A percentile compares a stretch with the other conserved stretches of the same genome.
These are phyloP conservation scores for Antheraea assamensis DNA, from an alignment of 2,888 invertebrate genomes.

Conservation along the genomic window DNA sequence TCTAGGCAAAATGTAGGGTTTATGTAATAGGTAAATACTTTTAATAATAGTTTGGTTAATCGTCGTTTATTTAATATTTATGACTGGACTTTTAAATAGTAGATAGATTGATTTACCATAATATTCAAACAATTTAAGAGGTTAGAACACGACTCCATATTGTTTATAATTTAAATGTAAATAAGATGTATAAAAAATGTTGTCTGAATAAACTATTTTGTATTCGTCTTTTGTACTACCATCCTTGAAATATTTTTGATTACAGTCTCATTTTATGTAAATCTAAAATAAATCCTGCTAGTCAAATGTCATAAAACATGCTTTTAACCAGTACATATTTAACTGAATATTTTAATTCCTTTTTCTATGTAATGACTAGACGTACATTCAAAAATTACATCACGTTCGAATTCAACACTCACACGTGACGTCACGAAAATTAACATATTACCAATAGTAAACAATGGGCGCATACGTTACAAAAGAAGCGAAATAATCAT, in stretches of 20 bases:
- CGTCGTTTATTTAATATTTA: background rate
- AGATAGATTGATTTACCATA: background rate
- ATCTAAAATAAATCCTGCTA: too few relatives aligned
- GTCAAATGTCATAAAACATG: too few relatives aligned
- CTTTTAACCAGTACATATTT: too few relatives aligned
- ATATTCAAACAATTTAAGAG: background rate
- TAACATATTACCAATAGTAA: constrained; percentile 22
- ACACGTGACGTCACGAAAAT: constrained; percentile 19
- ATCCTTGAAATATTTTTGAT: too few relatives aligned
- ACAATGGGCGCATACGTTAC: constrained; percentile 23
- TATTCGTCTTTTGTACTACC: too few relatives aligned
- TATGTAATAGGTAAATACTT: constrained; percentile 41
- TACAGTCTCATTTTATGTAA: too few relatives aligned
- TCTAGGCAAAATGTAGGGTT: constrained; percentile 43
- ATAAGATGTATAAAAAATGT: too few relatives aligned
- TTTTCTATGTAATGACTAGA: background rate
- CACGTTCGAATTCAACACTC: constrained; percentile 14
- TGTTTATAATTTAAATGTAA: too few relatives aligned
- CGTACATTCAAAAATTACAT: constrained; percentile 15
- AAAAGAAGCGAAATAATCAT: constrained; percentile 29
- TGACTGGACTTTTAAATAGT: background rate
- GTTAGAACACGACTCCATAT: too few relatives aligned
- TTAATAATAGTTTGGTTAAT: constrained; percentile 10
- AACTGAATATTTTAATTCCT: too few relatives aligned
- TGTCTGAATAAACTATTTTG: too few relatives aligned